A percentile compares a stretch with the other conserved stretches of the same genome.
These are phyloP conservation scores for Pyrochroa serraticornis DNA, from an alignment of 2,888 invertebrate genomes.

Conservation along the genomic window DNA sequence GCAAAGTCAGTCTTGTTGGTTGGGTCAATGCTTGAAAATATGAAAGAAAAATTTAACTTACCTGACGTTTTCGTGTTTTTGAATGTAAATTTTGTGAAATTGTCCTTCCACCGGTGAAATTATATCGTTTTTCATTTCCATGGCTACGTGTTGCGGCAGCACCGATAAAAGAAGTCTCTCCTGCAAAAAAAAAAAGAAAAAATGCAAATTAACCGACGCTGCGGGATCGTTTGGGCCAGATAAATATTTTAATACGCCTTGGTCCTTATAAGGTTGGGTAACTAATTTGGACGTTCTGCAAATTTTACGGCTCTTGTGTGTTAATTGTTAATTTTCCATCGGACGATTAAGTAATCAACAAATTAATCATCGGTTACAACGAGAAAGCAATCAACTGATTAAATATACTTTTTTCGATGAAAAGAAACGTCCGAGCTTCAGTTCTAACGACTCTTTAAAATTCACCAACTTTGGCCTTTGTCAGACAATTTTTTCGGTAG, in stretches of 20 bases:
- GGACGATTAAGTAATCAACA: no score
- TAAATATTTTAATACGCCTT: neutral
- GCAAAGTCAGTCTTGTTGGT: neutral
- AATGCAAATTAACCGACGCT: no score
- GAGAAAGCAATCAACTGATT: no score
- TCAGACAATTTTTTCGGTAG: neutral
- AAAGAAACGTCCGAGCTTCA: no score
- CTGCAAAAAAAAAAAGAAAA: conserved; percentile 56
- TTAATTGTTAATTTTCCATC: neutral
- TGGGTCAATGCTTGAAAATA: no score
- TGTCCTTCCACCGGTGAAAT: conserved; percentile 89
- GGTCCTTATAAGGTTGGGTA: neutral
- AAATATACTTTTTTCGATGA: no score
- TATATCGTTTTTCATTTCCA: conserved; percentile 95
- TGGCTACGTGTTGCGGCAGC: conserved; percentile 87
- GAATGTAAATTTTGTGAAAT: conserved; percentile 94
- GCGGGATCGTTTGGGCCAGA: neutral
- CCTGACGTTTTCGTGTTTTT: conserved; percentile 92
- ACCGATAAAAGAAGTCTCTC: conserved; percentile 86
- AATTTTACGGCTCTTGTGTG: neutral
- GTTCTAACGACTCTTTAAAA: neutral
- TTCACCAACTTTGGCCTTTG: neutral
- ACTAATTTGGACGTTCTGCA: no score
- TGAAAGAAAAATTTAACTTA: conserved; percentile 57
- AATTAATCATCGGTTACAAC: no score